Percentiles rank a stretch among this genome's conserved stretches.
Evolutionary conservation across 2,113 vertebrate species (phyloP).

Genomic region (Astur gentilis): DNA sequence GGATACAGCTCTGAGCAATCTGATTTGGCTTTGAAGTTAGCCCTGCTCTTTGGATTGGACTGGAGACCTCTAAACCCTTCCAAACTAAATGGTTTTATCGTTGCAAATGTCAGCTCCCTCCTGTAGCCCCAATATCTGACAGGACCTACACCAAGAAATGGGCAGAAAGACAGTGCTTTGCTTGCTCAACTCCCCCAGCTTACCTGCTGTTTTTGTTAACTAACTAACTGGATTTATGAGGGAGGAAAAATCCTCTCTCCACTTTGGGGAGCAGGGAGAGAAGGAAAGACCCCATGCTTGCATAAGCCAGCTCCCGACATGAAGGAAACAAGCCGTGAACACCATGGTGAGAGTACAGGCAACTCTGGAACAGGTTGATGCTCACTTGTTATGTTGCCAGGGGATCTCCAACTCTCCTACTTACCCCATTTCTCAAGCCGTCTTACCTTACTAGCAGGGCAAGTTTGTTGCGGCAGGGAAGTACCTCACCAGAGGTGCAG

Average conservation of each 20-base stretch:
- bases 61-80: background rate
- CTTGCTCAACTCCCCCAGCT: background rate
- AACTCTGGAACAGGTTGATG: background rate
- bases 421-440: background rate
- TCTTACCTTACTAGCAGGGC: background rate
- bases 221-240: background rate
- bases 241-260: background rate
- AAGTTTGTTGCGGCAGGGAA: background rate
- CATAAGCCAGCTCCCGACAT: background rate
- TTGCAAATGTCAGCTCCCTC: background rate
- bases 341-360: rapidly evolving
- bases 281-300: background rate
- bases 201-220: background rate
- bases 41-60: background rate
- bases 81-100: background rate
- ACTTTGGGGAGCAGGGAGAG: background rate
- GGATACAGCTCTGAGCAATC: background rate
- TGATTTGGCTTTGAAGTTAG: background rate
- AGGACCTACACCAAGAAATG: rapidly evolving
- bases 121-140: background rate
- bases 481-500: background rate
- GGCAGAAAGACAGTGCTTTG: background rate
- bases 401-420: background rate
- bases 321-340: background rate
- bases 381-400: background rate